Conservation (phyloP, 2,888 invertebrate species). For the Himalopsyche anomala region DNA sequence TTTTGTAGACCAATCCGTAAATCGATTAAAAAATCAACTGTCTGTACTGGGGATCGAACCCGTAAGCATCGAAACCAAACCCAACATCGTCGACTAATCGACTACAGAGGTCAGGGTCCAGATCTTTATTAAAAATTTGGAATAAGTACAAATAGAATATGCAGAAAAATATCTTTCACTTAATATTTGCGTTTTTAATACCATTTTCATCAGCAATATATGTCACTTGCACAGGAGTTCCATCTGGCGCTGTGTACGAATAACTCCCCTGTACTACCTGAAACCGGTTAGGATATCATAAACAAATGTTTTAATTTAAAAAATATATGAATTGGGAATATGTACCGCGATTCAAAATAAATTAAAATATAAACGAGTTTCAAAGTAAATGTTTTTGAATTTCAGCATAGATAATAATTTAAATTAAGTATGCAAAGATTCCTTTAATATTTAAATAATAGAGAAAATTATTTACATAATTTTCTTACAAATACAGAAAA, state of each 20-base stretch:
- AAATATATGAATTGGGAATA: background rate
- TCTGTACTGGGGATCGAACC: too few relatives aligned
- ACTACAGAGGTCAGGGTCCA: too few relatives aligned
- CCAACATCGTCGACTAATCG: too few relatives aligned
- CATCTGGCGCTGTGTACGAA: slow-evolving; percentile 86
- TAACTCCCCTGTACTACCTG: slow-evolving; percentile 87
- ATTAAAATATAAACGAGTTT: background rate
- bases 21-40: too few relatives aligned
- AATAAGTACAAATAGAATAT: too few relatives aligned
- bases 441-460: too few relatives aligned
- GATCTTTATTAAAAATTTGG: too few relatives aligned
- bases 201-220: slow-evolving; percentile 89
- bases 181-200: slow-evolving; percentile 66
- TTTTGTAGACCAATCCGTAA: too few relatives aligned
- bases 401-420: background rate
- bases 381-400: background rate
- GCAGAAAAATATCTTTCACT: background rate
- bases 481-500: background rate
- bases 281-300: slow-evolving; percentile 48
- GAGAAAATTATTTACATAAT: too few relatives aligned
- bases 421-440: too few relatives aligned
- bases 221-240: slow-evolving; percentile 82
- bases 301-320: background rate
- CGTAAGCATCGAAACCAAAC: too few relatives aligned
- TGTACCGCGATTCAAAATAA: background rate